phyloP scores from a whole-genome alignment of 2,888 invertebrate species.

The Luffia ferchaultella region DNA sequence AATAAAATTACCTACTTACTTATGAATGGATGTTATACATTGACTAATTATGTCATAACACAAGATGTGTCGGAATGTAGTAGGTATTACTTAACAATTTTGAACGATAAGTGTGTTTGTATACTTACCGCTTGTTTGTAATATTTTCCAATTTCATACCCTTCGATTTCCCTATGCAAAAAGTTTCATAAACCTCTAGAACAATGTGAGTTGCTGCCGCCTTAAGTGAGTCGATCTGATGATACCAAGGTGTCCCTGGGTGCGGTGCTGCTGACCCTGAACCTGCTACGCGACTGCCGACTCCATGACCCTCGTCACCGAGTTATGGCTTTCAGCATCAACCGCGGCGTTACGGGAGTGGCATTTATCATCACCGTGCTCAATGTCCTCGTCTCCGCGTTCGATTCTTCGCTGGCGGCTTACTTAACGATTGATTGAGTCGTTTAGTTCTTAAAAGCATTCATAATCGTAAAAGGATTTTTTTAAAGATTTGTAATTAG shows the following conservation, averaged over 20 bases:
- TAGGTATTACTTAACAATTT: too few species aligned
- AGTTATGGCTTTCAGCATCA: constrained; percentile 73
- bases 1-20: too few species aligned
- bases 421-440: constrained; percentile 41
- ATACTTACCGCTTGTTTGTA: too few species aligned
- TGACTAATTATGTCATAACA: too few species aligned
- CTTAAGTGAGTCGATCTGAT: too few species aligned
- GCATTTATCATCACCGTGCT: constrained; percentile 78
- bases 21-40: too few species aligned
- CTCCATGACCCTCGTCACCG: constrained; percentile 76
- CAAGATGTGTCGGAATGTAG: too few species aligned
- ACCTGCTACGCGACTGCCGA: constrained; percentile 79
- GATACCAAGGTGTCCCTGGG: constrained; percentile 74
- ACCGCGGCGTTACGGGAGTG: constrained; percentile 73
- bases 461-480: not conserved
- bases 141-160: too few species aligned
- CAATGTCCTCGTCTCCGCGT: constrained; percentile 80
- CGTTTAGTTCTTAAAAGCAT: not conserved
- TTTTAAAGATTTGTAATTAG: not conserved
- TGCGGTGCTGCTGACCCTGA: constrained; percentile 74
- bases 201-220: too few species aligned
- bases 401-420: constrained; percentile 74
- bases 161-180: too few species aligned
- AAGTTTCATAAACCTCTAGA: too few species aligned
- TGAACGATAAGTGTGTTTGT: too few species aligned